Percentiles rank a stretch among this genome's conserved stretches.
Evolutionary conservation across 37 sponge, comb jelly and placozoan genomes (phyloP).

Genomic region (Petrosia ficiformis): DNA sequence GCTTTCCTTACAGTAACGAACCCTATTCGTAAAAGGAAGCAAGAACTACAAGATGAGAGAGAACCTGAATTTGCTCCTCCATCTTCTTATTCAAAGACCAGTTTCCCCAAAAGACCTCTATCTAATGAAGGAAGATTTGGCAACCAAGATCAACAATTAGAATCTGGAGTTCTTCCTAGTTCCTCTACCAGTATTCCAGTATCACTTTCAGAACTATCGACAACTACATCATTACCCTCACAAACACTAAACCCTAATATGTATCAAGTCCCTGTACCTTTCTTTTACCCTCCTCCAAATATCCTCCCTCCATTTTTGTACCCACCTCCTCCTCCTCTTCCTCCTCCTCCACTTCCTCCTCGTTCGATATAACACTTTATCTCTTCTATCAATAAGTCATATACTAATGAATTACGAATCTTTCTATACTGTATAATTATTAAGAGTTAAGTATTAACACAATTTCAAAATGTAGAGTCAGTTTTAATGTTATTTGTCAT

Average conservation of each 20-base stretch:
- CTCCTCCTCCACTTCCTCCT: not conserved
- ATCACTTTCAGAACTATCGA: too few species aligned
- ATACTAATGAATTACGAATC: too few species aligned
- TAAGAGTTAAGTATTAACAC: too few species aligned
- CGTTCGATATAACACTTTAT: not conserved
- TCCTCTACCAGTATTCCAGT: not conserved
- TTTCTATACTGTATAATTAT: too few species aligned
- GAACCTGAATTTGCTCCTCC: slow-evolving; percentile 87
- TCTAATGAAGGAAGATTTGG: too few species aligned
- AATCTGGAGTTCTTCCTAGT: too few species aligned
- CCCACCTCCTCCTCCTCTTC: not conserved
- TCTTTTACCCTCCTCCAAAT: not conserved
- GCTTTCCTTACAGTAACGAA: slow-evolving; percentile 22
- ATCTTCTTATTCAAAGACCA: slow-evolving; percentile 27
- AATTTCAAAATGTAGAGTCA: too few species aligned
- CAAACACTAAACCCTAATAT: not conserved
- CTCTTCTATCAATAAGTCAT: too few species aligned
- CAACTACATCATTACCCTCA: too few species aligned
- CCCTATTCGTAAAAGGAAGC: slow-evolving; percentile 51
- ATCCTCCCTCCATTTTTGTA: not conserved
- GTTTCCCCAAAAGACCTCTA: not conserved
- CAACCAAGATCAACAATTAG: too few species aligned
- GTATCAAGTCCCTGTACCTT: not conserved
- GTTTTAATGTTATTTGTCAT: too few species aligned
- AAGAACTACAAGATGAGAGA: slow-evolving; percentile 70